These are phyloP conservation scores for Brienomyrus longianalis DNA, from an alignment of 2,113 vertebrate species.

Conservation along the genomic window DNA sequence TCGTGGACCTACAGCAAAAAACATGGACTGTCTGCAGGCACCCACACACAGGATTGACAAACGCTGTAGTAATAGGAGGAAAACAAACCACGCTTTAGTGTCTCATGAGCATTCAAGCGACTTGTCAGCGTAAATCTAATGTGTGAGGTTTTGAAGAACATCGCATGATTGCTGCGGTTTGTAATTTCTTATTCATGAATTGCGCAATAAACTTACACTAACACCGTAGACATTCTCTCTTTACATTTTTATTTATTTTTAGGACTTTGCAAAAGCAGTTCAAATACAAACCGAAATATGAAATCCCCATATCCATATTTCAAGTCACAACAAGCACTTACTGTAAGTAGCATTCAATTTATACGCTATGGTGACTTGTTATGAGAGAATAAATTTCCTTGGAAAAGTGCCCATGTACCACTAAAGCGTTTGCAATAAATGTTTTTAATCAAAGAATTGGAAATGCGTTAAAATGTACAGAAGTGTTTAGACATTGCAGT, in stretches of 20 bases:
- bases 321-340: not conserved
- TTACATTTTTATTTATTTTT: not conserved
- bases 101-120: not conserved
- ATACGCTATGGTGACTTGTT: not conserved
- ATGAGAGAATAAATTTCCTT: not conserved
- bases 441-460: not conserved
- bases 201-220: not conserved
- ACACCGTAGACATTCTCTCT: not conserved
- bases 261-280: not conserved
- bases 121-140: not conserved
- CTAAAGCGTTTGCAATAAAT: not conserved
- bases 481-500: not conserved
- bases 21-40: not conserved
- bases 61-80: not conserved
- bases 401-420: not conserved
- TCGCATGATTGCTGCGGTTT: not conserved
- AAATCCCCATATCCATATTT: not conserved
- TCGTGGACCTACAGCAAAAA: not conserved
- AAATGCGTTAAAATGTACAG: not conserved
- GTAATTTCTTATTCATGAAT: not conserved
- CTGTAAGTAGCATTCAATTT: not conserved
- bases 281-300: not conserved
- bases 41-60: not conserved
- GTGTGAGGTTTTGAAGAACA: not conserved
- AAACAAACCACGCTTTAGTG: not conserved